Evolutionary conservation across 2,113 vertebrate genomes (phyloP).

Genomic region (Lasiurus borealis): DNA sequence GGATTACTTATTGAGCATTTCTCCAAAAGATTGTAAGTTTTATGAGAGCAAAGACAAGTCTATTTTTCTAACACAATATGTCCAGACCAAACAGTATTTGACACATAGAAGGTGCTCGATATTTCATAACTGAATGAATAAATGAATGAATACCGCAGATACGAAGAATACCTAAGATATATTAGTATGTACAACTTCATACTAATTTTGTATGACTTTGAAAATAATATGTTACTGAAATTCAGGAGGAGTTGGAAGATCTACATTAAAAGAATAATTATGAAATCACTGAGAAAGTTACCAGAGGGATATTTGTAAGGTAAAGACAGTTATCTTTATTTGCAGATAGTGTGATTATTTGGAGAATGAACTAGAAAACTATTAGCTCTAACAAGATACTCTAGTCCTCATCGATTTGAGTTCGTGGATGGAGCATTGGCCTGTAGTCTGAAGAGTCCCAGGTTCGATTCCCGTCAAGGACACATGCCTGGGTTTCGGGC

Average conservation of each 20-base stretch:
- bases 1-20: constrained; percentile 7
- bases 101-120: neutral
- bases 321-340: constrained; percentile 22
- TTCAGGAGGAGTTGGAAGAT: constrained; percentile 25
- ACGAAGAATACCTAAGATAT: neutral
- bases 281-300: constrained; percentile 50
- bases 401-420: neutral
- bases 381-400: neutral
- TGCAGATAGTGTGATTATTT: constrained; percentile 18
- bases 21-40: neutral
- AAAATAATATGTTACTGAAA: constrained; percentile 18
- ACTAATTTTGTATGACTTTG: constrained; percentile 49
- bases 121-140: constrained; percentile 27
- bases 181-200: neutral
- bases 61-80: neutral
- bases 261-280: constrained; percentile 34
- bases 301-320: neutral
- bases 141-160: neutral
- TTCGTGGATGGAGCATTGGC: too few species aligned
- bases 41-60: constrained; percentile 1
- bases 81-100: neutral
- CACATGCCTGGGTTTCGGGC: too few species aligned
- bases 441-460: too few species aligned
- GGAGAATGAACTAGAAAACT: constrained; percentile 21
- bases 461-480: too few species aligned